Conservation (phyloP, 2,113 vertebrate genomes). For the Peromyscus californicus region DNA sequence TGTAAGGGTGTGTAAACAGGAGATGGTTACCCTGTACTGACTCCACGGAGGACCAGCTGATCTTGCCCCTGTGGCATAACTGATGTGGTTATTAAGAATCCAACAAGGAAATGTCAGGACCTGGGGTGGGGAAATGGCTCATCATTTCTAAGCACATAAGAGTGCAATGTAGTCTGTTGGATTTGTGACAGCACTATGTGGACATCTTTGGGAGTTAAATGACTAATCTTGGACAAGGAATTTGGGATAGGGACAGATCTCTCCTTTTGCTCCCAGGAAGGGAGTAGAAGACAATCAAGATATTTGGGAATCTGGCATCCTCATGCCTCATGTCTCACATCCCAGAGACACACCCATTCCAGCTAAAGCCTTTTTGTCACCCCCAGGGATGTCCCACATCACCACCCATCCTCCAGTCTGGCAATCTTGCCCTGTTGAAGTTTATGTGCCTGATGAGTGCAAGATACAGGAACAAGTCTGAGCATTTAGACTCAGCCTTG, state of each 20-base stretch:
- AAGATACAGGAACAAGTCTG: not conserved
- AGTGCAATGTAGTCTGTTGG: too few relatives aligned
- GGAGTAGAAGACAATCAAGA: not conserved
- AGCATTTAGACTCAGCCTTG: not conserved
- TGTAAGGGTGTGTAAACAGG: not conserved
- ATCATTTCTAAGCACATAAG: not conserved
- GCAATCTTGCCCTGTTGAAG: not conserved
- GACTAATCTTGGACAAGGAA: not conserved
- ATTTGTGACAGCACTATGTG: fast-evolving
- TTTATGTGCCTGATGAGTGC: not conserved
- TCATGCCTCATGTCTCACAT: not conserved
- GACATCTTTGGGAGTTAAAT: not conserved
- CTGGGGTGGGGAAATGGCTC: not conserved
- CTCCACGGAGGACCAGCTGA: not conserved
- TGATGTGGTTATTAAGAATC: not conserved
- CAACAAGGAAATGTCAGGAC: not conserved
- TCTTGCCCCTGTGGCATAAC: fast-evolving
- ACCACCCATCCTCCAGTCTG: not conserved
- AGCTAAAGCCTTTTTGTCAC: not conserved
- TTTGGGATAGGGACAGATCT: not conserved
- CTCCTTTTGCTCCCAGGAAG: not conserved
- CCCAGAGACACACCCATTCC: not conserved
- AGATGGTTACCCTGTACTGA: too few relatives aligned
- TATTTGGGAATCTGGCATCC: not conserved
- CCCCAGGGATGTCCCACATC: not conserved